phyloP scores from a whole-genome alignment of 37 sponge, comb jelly and placozoan species.

The Halisarca cf. caerulea region DNA sequence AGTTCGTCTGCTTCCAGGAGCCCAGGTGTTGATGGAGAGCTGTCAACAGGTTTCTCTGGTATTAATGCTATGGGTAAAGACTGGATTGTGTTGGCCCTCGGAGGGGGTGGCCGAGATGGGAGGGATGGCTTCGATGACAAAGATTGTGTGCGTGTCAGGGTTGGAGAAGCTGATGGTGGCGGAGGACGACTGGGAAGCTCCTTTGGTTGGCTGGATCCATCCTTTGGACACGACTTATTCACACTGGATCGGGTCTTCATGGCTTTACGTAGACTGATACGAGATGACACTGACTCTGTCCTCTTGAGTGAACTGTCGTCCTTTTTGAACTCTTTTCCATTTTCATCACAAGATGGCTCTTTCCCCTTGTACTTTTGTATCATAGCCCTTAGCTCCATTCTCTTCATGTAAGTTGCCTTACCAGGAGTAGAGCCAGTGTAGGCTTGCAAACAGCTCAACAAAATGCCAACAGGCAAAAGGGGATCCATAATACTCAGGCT shows the following conservation, averaged over 20 bases:
- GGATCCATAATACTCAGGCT: constrained; percentile 83
- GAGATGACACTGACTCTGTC: not conserved
- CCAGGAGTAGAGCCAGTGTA: constrained; percentile 43
- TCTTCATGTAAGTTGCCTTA: constrained; percentile 25
- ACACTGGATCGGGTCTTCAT: too few species aligned
- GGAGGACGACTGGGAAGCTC: constrained; percentile 6
- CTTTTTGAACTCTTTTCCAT: not conserved
- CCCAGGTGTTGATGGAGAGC: too few species aligned
- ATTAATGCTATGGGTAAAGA: not conserved
- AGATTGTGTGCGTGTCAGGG: not conserved
- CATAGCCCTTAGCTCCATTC: constrained; percentile 17
- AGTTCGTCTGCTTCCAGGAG: too few species aligned
- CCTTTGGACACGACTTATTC: not conserved
- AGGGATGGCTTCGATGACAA: not conserved
- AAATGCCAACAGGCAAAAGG: constrained; percentile 80
- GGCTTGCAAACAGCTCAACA: constrained; percentile 82
- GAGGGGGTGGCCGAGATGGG: not conserved
- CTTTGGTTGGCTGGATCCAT: too few species aligned
- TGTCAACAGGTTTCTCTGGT: too few species aligned
- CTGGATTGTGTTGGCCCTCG: not conserved
- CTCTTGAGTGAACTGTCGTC: not conserved
- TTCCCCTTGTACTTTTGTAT: constrained; percentile 32
- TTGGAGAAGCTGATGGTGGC: not conserved
- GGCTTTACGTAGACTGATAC: not conserved
- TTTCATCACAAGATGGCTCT: not conserved